Conservation (phyloP, 2,888 invertebrate species). For the Amphipyra tragopoginis region DNA sequence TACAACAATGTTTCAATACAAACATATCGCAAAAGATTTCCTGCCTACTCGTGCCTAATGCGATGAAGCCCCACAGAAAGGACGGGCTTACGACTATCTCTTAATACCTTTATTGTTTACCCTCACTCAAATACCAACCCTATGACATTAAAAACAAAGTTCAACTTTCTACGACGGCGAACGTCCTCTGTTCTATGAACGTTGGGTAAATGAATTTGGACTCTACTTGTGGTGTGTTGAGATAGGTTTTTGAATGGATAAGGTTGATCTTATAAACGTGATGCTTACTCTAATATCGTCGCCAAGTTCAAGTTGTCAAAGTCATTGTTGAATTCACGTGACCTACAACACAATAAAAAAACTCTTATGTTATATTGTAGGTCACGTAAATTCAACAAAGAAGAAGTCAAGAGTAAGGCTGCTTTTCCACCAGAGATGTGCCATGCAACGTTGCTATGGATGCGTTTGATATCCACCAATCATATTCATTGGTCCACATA, state of each 20-base stretch:
- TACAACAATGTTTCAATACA: conserved; percentile 21
- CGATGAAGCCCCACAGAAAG: conserved; percentile 78
- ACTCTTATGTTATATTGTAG: no score
- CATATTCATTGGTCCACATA: no score
- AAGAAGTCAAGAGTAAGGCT: no score
- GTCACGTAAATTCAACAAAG: no score
- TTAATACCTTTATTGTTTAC: conserved; percentile 36
- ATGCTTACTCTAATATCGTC: conserved; percentile 54
- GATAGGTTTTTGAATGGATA: conserved; percentile 23
- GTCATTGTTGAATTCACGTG: conserved; percentile 46
- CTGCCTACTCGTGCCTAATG: conserved; percentile 74
- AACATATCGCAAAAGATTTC: conserved; percentile 68
- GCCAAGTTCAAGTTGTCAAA: conserved; percentile 66
- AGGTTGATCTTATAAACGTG: conserved; percentile 46
- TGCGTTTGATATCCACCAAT: no score
- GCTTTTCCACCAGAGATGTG: no score
- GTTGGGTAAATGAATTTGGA: conserved; percentile 13
- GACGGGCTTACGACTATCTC: conserved; percentile 65
- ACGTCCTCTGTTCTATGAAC: conserved; percentile 13
- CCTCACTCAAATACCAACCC: conserved; percentile 38
- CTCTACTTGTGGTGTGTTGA: conserved; percentile 3
- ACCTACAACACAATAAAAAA: neutral
- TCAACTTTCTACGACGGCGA: neutral
- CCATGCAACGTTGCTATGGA: no score
- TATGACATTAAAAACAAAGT: conserved; percentile 13